Evolutionary conservation across 2,113 vertebrate species (phyloP), one percentile per base, ranked within the genome.

Genomic region (Amazona guildingii): DNA sequence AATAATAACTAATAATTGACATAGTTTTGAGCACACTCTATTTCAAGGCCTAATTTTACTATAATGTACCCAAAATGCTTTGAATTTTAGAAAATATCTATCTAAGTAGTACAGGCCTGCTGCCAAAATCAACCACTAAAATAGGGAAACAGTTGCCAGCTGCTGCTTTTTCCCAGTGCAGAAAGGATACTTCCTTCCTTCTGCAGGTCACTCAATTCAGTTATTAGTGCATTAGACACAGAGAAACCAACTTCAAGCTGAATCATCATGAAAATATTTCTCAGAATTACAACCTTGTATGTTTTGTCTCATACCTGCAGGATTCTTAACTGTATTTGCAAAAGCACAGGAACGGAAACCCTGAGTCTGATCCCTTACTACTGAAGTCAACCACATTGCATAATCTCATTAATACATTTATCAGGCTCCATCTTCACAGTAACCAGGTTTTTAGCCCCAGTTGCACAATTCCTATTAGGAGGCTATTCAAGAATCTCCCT

Each of bases 361-460:
- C 63, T 5, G 49, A 79, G 52, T 51, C 83, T 92, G 90, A 93
- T 94, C 95, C 82, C 44, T 73, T 92, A 83, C 88, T 83, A 14
- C 88, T 68, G 86, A 91, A 91, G 89, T 66, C 89, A 79, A 73
- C 69, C 77, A 35, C 81, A 19, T 57, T 68, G 83, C 6, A 3
- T 89, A 94, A 95, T 87, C 80, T 84, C 91, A 95, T 95, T 87
- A 95, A 89, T 82, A 66, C 69, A 76, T 84, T 96, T 95, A 94
- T 87, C 81, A 75, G 84, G 74, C 81, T 96, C 78, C 86, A 82
- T 91, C 94, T 84, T 79, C 66, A 33, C 73, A 91, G 91, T 37
- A 84, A 94, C 86, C 76, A 55, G 68, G 64, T 86, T 93, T 94
- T 92, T 70, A 97, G 86, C 69, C 92, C 78, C 75, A n/a, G 44